Evolutionary conservation across 2,797 vertebrate species (phyloP).

Genomic region (Helicolenus hilgendorfi): DNA sequence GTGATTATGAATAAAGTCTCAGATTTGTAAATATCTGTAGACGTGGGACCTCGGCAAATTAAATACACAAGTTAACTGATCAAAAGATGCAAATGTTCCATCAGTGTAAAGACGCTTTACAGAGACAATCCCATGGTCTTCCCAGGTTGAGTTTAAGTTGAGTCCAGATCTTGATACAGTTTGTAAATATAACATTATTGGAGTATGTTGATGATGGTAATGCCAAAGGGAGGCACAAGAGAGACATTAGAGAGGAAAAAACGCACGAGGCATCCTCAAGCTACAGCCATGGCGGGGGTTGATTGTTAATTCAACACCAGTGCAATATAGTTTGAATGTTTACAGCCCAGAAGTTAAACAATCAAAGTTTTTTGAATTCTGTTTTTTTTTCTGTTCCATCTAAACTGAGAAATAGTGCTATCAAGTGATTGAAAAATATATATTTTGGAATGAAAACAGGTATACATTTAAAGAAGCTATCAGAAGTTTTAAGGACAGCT

Average conservation of each 20-base stretch:
- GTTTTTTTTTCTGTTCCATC: neutral
- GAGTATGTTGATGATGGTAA: too few relatives aligned
- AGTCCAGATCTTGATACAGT: neutral
- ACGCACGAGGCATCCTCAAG: neutral
- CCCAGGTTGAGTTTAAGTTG: neutral
- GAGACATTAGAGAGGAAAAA: neutral
- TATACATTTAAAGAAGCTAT: neutral
- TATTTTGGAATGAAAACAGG: neutral
- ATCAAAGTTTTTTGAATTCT: neutral
- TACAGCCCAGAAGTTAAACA: neutral
- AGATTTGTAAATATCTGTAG: neutral
- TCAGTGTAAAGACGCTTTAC: neutral
- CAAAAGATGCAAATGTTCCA: neutral
- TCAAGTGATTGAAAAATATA: neutral
- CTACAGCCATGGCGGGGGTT: neutral
- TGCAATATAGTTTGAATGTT: neutral
- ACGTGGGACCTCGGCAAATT: neutral
- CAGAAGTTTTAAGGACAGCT: constrained; percentile 20
- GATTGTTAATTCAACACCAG: neutral
- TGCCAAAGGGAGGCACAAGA: neutral
- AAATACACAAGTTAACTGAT: neutral
- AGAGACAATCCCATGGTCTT: neutral
- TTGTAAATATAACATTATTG: too few relatives aligned
- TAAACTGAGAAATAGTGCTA: neutral
- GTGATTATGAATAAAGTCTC: neutral